A percentile compares a stretch with the other conserved stretches of the same genome.
Evolutionary conservation across 2,113 vertebrate genomes (phyloP).

Genomic region (Mastomys coucha): DNA sequence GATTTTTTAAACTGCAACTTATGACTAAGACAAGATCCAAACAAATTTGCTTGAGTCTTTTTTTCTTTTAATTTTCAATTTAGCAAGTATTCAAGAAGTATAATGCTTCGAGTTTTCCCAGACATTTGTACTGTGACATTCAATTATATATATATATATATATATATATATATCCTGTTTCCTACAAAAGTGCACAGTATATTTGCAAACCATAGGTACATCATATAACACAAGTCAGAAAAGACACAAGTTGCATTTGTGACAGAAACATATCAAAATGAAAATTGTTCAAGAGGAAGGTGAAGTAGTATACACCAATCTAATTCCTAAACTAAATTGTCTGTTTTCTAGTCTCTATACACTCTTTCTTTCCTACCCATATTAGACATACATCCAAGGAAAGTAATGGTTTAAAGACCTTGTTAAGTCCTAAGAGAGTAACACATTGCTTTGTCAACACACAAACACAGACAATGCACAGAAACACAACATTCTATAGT

Average conservation of each 20-base stretch:
- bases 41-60: not conserved
- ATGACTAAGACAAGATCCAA: not conserved
- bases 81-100: not conserved
- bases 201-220: not conserved
- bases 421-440: not conserved
- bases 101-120: not conserved
- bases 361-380: not conserved
- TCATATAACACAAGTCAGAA: not conserved
- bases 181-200: not conserved
- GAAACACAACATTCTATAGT: not conserved
- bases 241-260: not conserved
- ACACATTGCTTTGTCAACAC: not conserved
- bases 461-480: not conserved
- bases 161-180: not conserved
- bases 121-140: not conserved
- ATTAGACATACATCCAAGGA: not conserved
- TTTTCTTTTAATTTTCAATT: constrained; percentile 7
- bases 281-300: constrained; percentile 39
- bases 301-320: constrained; percentile 14
- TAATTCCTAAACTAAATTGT: constrained; percentile 14
- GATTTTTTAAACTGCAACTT: not conserved
- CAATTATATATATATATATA: no score
- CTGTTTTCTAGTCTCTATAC: not conserved
- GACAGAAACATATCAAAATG: not conserved
- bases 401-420: not conserved